Evolutionary conservation across 2,888 invertebrate genomes (phyloP), one percentile per base, ranked within the genome.

Genomic region (Geotrupes spiniger): DNA sequence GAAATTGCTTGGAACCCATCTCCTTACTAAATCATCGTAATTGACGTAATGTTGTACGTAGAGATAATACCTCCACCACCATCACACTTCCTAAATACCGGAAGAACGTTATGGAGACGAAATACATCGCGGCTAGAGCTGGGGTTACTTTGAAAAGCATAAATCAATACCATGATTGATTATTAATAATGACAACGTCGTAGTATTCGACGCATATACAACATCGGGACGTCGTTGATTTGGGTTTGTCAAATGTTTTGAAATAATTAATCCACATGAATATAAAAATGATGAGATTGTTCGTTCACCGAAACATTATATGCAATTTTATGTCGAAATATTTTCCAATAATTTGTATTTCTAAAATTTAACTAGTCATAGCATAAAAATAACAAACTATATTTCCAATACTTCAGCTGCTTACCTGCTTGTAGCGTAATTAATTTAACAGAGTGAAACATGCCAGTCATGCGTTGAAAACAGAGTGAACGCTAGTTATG

Each of bases 41-140:
- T 51, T 51, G n/a, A 36, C 36, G 26, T 51, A 51, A 36, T 51
- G 48, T 31, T 51, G 51, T 9, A 51, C 29, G 29, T 41, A 51
- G 2, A 49, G 36, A 15, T 43, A 51, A 11, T 37, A 49, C 4
- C 31, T 17, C 51, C 51, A 51, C 51, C 51, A 51, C 16, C 39
- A 44, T 14, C 48, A 48, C 51, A 4, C 33, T 21, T 3, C 31
- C 36, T 6, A 51, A 16, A n/a, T 29, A 15, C 11, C 39, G 12
- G 10, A 43, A 39, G 6, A 51, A n/a, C 4, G 51, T 48, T 12
- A 51, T 26, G 1, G 36, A 21, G 9, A 49, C 16, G 27, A 49
- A 33, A 26, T 48, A 51, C 9, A 51, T 12, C 2, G 41, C 48
- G 8, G 45, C 42, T 17, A 51, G n/a, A 21, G 51, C 51, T 21